Evolutionary conservation across 30 jellyfish, hydroid and myxozoan species (phyloP).

Genomic region (Aurelia coerulea): DNA sequence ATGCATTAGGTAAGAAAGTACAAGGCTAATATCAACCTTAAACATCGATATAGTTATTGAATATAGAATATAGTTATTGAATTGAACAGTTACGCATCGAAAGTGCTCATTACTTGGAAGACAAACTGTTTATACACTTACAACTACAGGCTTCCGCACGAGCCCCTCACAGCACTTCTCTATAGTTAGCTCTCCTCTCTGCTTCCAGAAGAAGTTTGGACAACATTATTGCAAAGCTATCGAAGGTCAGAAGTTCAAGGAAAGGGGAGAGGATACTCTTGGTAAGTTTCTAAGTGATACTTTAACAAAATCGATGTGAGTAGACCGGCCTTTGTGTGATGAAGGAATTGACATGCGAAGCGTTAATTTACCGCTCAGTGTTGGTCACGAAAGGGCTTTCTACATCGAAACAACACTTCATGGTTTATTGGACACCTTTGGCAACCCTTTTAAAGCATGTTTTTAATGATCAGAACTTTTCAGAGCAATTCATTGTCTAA

Average conservation of each 20-base stretch:
- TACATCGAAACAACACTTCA: not conserved
- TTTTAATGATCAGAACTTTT: no score
- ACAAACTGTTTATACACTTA: constrained; percentile 28
- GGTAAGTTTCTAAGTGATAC: constrained; percentile 52
- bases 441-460: no score
- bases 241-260: constrained; percentile 67
- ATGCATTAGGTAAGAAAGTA: no score
- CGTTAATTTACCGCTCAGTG: constrained; percentile 49
- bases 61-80: not conserved
- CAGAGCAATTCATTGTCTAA: no score
- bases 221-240: constrained; percentile 79
- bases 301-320: not conserved
- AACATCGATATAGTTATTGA: not conserved
- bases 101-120: constrained; percentile 51
- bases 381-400: constrained; percentile 63
- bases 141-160: constrained; percentile 38
- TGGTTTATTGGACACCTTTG: no score
- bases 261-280: constrained; percentile 75
- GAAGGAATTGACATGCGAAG: not conserved
- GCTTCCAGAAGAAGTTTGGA: constrained; percentile 78
- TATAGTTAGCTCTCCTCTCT: not conserved
- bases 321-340: constrained; percentile 31
- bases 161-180: not conserved
- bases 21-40: no score
- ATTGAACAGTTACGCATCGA: constrained; percentile 15